Evolutionary conservation across 2,888 invertebrate genomes (phyloP).

Genomic region (Villa cingulata): DNA sequence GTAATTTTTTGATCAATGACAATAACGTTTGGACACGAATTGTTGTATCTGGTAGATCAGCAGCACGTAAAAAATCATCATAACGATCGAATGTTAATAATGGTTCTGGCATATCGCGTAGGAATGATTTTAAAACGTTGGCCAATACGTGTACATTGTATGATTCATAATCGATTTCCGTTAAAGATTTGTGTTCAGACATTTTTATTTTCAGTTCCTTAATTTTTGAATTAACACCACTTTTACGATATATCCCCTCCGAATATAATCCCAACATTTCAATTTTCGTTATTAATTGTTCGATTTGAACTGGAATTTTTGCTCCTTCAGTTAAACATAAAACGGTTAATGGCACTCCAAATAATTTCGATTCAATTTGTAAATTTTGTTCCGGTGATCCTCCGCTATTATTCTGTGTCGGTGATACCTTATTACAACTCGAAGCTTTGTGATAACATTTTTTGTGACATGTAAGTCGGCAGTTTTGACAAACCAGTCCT

Average conservation of each 20-base stretch:
- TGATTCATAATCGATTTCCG: slow-evolving; percentile 55
- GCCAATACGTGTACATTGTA: slow-evolving; percentile 84
- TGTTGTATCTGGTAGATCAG: slow-evolving; percentile 66
- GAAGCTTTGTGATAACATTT: slow-evolving; percentile 74
- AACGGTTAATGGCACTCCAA: slow-evolving; percentile 65
- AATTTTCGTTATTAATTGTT: slow-evolving; percentile 74
- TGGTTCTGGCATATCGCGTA: slow-evolving; percentile 88
- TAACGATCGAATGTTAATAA: slow-evolving; percentile 85
- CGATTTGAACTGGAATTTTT: slow-evolving; percentile 74
- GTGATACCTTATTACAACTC: slow-evolving; percentile 61
- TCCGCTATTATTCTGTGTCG: slow-evolving; percentile 19
- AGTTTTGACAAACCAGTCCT: slow-evolving; percentile 63
- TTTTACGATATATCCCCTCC: slow-evolving; percentile 87
- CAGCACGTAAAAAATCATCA: slow-evolving; percentile 84
- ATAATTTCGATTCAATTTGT: slow-evolving; percentile 40
- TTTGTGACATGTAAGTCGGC: slow-evolving; percentile 87
- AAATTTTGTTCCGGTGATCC: slow-evolving; percentile 17
- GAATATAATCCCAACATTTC: slow-evolving; percentile 85
- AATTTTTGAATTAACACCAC: slow-evolving; percentile 73
- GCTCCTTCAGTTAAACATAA: slow-evolving; percentile 55
- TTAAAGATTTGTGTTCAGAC: slow-evolving; percentile 54
- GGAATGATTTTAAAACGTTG: slow-evolving; percentile 75
- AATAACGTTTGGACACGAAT: slow-evolving; percentile 76
- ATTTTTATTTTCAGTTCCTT: slow-evolving; percentile 60
- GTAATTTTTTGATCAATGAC: slow-evolving; percentile 75